Percentiles rank a stretch among this genome's conserved stretches.
Conservation (phyloP, 2,113 vertebrate species). For the Odontophorus gujanensis region DNA sequence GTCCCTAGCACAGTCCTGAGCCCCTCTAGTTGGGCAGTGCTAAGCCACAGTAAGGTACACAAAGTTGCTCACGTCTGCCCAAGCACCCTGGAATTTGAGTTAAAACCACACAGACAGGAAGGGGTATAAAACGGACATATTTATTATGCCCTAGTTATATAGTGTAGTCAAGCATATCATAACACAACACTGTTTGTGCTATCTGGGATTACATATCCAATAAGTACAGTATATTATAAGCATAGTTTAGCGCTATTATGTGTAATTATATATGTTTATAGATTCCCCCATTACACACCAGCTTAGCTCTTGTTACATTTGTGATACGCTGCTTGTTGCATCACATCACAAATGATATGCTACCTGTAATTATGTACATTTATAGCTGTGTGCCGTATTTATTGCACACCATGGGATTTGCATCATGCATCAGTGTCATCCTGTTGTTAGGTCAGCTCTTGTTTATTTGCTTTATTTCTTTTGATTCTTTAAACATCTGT, state of each 20-base stretch:
- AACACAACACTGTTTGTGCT: neutral
- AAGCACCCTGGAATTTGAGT: neutral
- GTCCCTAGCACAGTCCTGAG: neutral
- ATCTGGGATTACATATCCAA: slow-evolving; percentile 40
- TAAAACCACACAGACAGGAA: neutral
- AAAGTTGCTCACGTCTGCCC: neutral
- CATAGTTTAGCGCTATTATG: neutral
- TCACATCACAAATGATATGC: slow-evolving; percentile 2
- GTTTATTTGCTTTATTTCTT: slow-evolving; percentile 18
- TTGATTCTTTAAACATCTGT: slow-evolving; percentile 17
- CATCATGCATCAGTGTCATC: slow-evolving; percentile 47
- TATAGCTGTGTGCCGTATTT: neutral
- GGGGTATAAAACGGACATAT: neutral
- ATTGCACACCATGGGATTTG: neutral
- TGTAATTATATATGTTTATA: slow-evolving; percentile 52
- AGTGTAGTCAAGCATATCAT: neutral
- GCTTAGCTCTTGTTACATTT: neutral
- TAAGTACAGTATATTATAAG: neutral
- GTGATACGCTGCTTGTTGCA: neutral
- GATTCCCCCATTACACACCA: slow-evolving; percentile 3
- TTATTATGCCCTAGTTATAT: neutral
- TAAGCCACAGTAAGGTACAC: neutral
- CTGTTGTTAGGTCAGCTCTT: slow-evolving; percentile 49
- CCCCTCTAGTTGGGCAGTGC: neutral
- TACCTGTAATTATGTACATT: slow-evolving; percentile 20